Base-by-base conservation (phyloP, 2,113 vertebrate genomes). In the Neodontobutis hainanensis region DNA sequence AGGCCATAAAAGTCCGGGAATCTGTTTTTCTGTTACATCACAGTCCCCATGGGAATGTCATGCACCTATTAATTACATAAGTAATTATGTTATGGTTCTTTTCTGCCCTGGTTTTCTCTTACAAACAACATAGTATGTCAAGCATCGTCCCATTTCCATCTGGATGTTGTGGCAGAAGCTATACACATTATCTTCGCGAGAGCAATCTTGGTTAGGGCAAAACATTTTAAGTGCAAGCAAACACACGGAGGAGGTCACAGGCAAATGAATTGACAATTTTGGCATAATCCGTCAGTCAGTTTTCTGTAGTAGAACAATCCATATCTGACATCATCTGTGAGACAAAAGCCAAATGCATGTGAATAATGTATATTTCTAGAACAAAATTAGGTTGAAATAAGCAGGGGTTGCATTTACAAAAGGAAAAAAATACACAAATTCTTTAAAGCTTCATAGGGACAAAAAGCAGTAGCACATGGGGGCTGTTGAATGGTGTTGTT, bases 61-160 rank as follows among this genome's bases (percentile, higher is more conserved):
- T 49, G 59, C 42, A 53, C 46, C 45, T 65, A 27, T 55, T 77
- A 62, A 72, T 68, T 53, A 74, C 40, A 15, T 11, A 35, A 44
- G 53, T 43, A 61, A 70, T 68, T n/a, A 50, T 43, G 44, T 70
- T 68, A 36, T 27, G 27, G 27, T 65, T 48, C 68, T 50, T 19
- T 36, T 4, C 53, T 40, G 49, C 15, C 60, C 49, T 61, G 40
- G 32, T 27, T 49, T n/a, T 45, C 60, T 50, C 40, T 61, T 11
- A 43, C 16, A 50, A 42, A 46, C 11, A 49, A 47, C 15, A 51
- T 12, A n/a, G 32, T 3, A 42, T 11, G 14, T 56, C 16, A 8
- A 5, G 34, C 34, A 27, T 27, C 19, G 19, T 27, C 19, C 19
- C 19, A 27, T 27, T 27, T 27, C 19, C 19, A 27, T 27, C 19